These are phyloP conservation scores for Cuculus canorus DNA, from an alignment of 2,797 vertebrate species.

Conservation along the genomic window DNA sequence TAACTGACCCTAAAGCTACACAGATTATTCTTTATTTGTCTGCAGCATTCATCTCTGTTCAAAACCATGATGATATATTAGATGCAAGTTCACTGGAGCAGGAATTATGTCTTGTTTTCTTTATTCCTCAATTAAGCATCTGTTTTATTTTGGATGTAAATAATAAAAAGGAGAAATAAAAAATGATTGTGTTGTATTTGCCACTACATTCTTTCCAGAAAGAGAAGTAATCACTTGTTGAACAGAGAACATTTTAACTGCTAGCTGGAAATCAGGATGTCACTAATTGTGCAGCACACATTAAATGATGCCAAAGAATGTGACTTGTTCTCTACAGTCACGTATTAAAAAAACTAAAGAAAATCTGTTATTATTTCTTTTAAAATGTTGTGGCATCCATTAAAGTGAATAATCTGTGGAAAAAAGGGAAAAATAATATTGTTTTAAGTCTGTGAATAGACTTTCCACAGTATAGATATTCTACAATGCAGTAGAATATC, in stretches of 20 bases:
- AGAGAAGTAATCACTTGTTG: constrained; percentile 1
- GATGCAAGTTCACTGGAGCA: not conserved
- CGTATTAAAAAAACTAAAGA: not conserved
- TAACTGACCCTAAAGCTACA: constrained; percentile 29
- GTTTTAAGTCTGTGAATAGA: not conserved
- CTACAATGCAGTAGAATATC: not conserved
- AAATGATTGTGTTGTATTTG: not conserved
- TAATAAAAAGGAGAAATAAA: not conserved
- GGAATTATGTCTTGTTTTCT: not conserved
- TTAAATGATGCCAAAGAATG: not conserved
- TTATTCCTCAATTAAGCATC: constrained; percentile 32
- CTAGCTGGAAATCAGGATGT: constrained; percentile 16
- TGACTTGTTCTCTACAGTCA: not conserved
- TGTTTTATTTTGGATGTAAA: constrained; percentile 13
- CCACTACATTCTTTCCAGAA: constrained; percentile 19
- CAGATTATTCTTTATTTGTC: not conserved
- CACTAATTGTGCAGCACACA: not conserved
- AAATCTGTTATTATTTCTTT: not conserved
- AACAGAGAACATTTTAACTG: constrained; percentile 18
- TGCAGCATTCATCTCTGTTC: constrained; percentile 14
- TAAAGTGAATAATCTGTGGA: not conserved
- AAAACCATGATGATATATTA: not conserved
- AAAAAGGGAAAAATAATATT: not conserved
- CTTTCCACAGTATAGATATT: too few species aligned
- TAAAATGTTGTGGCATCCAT: not conserved